phyloP scores from a whole-genome alignment of 2,888 invertebrate genomes.

The Mythimna vitellina region DNA sequence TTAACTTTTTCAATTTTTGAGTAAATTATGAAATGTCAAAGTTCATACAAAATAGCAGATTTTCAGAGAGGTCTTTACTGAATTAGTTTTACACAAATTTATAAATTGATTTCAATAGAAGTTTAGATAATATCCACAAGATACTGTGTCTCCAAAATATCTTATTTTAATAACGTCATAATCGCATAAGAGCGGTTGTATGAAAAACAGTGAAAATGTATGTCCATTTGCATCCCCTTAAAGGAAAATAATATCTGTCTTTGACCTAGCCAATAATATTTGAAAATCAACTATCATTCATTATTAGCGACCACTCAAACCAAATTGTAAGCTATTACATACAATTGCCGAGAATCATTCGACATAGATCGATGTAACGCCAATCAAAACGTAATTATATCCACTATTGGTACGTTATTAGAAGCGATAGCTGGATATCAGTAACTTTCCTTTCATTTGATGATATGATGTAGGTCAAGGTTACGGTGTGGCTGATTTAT shows the following conservation, averaged over 20 bases:
- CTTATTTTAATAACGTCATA: no score
- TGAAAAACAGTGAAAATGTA: no score
- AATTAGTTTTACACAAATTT: no score
- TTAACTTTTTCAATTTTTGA: no score
- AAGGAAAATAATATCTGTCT: background rate
- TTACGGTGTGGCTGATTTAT: conserved; percentile 3
- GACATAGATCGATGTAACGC: conserved; percentile 37
- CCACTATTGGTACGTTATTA: conserved; percentile 23
- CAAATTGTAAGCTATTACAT: conserved; percentile 41
- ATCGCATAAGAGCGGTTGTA: no score
- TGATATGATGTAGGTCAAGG: conserved; percentile 32
- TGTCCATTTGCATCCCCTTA: no score
- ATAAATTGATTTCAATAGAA: no score
- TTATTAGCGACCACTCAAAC: conserved; percentile 34
- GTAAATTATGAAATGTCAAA: no score
- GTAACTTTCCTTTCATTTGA: conserved; percentile 17
- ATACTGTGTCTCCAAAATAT: no score
- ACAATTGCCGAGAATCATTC: conserved; percentile 37
- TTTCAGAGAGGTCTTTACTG: no score
- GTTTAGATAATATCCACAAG: no score
- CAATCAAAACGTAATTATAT: conserved; percentile 54
- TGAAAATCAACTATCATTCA: conserved; percentile 5
- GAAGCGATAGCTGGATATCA: conserved; percentile 11
- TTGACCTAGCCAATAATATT: background rate
- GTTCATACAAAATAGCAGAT: no score